A percentile compares a stretch with the other conserved stretches of the same genome.
phyloP scores from a whole-genome alignment of 2,113 vertebrate species.

The Budorcas taxicolor region DNA sequence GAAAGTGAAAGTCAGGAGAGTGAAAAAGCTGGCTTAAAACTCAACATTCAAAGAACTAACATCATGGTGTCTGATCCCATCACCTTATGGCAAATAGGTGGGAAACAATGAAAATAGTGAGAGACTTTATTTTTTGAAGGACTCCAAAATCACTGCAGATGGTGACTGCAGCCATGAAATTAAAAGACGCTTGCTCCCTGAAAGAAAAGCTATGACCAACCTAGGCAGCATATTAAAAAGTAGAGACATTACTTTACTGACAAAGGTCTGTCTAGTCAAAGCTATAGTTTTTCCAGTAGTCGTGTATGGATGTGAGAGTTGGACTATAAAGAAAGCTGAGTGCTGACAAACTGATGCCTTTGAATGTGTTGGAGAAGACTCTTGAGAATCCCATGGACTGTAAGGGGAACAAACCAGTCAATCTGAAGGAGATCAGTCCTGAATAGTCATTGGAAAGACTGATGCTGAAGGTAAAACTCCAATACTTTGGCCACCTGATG shows the following conservation, averaged over 20 bases:
- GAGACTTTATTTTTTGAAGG: not conserved
- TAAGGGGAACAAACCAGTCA: not conserved
- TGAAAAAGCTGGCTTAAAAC: not conserved
- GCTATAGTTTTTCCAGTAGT: not conserved
- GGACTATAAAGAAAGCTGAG: not conserved
- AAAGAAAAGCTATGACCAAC: not conserved
- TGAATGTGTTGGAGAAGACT: not conserved
- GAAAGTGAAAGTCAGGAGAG: not conserved
- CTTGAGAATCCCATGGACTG: not conserved
- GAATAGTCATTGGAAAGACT: not conserved
- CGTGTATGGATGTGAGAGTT: not conserved
- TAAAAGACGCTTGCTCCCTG: not conserved
- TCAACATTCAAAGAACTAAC: not conserved
- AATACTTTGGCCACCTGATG: not conserved
- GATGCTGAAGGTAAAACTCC: not conserved
- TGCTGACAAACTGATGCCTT: not conserved
- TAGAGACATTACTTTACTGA: not conserved
- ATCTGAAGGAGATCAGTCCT: not conserved
- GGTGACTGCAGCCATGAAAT: not conserved
- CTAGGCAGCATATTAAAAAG: not conserved
- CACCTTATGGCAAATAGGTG: not conserved
- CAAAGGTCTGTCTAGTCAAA: not conserved
- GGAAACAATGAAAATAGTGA: not conserved
- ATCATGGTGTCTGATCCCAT: not conserved
- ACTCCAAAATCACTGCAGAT: not conserved